Evolutionary conservation across 1,140 invertebrate species (phyloP), one percentile per base, ranked within the genome.

Genomic region (Asbolus verrucosus): DNA sequence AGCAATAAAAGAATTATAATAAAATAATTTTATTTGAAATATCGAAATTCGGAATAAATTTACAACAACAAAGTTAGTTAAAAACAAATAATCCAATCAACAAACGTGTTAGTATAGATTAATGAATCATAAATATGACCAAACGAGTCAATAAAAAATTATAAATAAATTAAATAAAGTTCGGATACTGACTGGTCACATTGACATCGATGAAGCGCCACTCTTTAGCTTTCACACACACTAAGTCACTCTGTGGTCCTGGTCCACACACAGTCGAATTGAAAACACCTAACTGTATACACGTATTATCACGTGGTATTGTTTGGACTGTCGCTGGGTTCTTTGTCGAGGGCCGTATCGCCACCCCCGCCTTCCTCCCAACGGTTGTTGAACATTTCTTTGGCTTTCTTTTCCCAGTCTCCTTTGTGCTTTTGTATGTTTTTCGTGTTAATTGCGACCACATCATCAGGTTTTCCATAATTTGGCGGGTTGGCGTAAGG

Each of bases 401-500:
- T 84, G 39, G 85, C 85, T 76, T 85, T 86, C 75, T 81, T 82
- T 69, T 85, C 84, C 85, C 85, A 86, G 41, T 83, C 77, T 70
- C 82, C 82, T 73, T 84, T 83, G 75, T 86, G 84, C 67, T 83
- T 81, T 78, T 84, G 84, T 69, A 86, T 80, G 78, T 85, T 76
- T 15, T 82, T 63, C 15, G 93, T 96, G 82, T 96, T 95, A 75
- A 93, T 88, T 73, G 91, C 88, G 46, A 96, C 93, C 80, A 91
- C 86, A 61, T 87, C 85, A 82, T 97, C 95, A 19, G 95, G 92
- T 73, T 90, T 87, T 60, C 94, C 94, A 84, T 98, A 99, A 79
- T 91, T 88, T 31, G 97, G 97, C 54, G 95, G 95, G 87, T 97
- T 97, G 74, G 91, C 92, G 78, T 92, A 90, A 18, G 96, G 95